Evolutionary conservation across 2,797 vertebrate genomes (phyloP), one percentile per base, ranked within the genome.

Genomic region (Diceros bicornis): DNA sequence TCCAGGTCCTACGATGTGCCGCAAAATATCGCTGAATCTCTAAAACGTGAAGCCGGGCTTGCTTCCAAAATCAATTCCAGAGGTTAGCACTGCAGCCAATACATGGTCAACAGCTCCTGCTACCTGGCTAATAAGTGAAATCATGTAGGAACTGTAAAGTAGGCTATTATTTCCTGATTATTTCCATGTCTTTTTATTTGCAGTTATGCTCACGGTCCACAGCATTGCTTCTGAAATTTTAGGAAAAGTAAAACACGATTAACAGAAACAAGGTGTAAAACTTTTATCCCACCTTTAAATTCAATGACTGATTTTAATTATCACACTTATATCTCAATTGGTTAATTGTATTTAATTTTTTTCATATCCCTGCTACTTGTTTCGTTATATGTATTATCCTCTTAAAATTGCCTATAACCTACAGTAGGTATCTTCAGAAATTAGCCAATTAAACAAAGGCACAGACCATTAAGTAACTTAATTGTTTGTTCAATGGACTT

Each of bases 281-380:
- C 1, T 25, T 92, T 94, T 93, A 34, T 69, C 57, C 21, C 44
- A 86, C 37, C n/a, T 97, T 96, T 90, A 95, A 96, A 92, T 96
- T 85, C 50, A 68, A 50, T 77, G 44, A 25, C 66, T 59, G 69
- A 69, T 94, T 94, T 94, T 96, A 92, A 91, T 89, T 78, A 92
- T 92, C 83, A 83, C 29, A 29, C 25, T 91, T 93, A 68, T 47
- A 79, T 77, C 77, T 95, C 81, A 83, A 62, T 61, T 93, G 83
- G 92, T 91, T 98, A 93, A 98, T 97, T 98, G 84, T 96, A 96
- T 98, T 98, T 97, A 95, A 97, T 92, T 97, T 89, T 97, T 96
- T 97, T 84, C 92, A 81, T 95, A 96, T 94, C 89, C 74, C 41
- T 88, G 61, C 74, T 97, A 81, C 74, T 97, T 55, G 29, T 97